phyloP scores from a whole-genome alignment of 2,888 invertebrate species.

The Eupelmus urozonus region DNA sequence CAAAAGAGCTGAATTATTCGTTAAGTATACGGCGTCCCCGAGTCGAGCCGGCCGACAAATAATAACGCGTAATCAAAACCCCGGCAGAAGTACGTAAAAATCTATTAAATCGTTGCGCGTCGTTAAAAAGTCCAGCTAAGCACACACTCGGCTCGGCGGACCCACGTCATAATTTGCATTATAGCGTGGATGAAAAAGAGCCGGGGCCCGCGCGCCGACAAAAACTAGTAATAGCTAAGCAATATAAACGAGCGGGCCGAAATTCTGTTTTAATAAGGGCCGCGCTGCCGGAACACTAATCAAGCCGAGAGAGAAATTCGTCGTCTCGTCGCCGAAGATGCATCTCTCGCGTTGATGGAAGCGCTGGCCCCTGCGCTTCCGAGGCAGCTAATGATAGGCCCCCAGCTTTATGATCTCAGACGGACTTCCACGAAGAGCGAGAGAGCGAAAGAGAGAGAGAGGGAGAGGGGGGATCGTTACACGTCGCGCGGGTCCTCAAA shows the following conservation, averaged over 20 bases:
- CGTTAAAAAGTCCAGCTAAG: slow-evolving; percentile 46
- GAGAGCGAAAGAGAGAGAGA: neutral
- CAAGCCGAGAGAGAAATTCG: slow-evolving; percentile 45
- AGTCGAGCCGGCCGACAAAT: too few species aligned
- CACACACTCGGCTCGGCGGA: slow-evolving; percentile 3
- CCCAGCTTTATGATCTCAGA: slow-evolving; percentile 65
- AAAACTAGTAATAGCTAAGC: slow-evolving; percentile 51
- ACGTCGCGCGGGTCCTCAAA: slow-evolving; percentile 58
- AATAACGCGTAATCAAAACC: neutral
- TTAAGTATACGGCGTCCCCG: slow-evolving; percentile 19
- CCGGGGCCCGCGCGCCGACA: slow-evolving; percentile 3
- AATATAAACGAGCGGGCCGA: slow-evolving; percentile 36
- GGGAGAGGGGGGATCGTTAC: slow-evolving; percentile 60
- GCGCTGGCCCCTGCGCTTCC: neutral
- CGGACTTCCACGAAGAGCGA: slow-evolving; percentile 65
- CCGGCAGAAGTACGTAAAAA: slow-evolving; percentile 2
- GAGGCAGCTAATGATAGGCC: slow-evolving; percentile 65
- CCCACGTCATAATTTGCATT: slow-evolving; percentile 28
- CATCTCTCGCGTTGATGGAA: slow-evolving; percentile 14
- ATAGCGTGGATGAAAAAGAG: neutral
- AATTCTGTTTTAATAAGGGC: slow-evolving; percentile 53
- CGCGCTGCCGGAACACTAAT: slow-evolving; percentile 45
- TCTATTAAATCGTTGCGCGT: slow-evolving; percentile 48
- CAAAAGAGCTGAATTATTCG: slow-evolving; percentile 42
- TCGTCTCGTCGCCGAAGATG: slow-evolving; percentile 28